Evolutionary conservation across 2,888 invertebrate genomes (phyloP).

Genomic region (Oscheius sp.): DNA sequence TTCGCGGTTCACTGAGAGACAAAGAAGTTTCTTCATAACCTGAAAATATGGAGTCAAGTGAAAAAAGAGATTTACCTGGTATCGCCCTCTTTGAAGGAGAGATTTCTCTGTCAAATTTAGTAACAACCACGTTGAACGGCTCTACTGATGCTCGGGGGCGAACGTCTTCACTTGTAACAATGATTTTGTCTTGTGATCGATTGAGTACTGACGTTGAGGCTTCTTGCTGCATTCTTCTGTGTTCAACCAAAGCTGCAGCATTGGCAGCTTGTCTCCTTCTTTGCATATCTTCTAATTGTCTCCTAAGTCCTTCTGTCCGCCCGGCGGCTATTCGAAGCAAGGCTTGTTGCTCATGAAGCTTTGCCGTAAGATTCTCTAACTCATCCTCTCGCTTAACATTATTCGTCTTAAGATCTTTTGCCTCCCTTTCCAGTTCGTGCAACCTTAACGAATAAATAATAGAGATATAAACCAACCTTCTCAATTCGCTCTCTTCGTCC

Average conservation of each 20-base stretch:
- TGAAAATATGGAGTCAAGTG: neutral
- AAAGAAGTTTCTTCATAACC: conserved; percentile 9
- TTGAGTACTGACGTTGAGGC: conserved; percentile 31
- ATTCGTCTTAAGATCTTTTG: conserved; percentile 37
- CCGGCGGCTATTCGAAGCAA: conserved; percentile 84
- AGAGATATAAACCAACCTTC: conserved; percentile 29
- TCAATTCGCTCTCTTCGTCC: conserved; percentile 60
- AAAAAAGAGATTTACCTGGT: neutral
- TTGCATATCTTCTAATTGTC: conserved; percentile 84
- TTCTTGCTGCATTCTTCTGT: conserved; percentile 52
- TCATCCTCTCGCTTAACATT: conserved; percentile 40
- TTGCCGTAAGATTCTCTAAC: conserved; percentile 35
- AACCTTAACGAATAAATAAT: conserved; percentile 35
- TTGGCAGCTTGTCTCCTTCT: conserved; percentile 73
- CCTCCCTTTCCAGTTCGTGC: conserved; percentile 49
- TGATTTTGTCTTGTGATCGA: conserved; percentile 21
- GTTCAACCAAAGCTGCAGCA: conserved; percentile 82
- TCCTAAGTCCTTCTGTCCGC: conserved; percentile 92
- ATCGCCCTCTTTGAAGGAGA: neutral
- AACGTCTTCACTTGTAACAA: conserved; percentile 33
- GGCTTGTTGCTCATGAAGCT: conserved; percentile 42
- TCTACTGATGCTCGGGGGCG: conserved; percentile 67
- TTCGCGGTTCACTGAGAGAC: conserved; percentile 12
- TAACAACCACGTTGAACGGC: conserved; percentile 62
- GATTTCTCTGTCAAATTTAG: conserved; percentile 14